phyloP scores from a whole-genome alignment of 2,888 invertebrate genomes.

The Calameuta pallipes region DNA sequence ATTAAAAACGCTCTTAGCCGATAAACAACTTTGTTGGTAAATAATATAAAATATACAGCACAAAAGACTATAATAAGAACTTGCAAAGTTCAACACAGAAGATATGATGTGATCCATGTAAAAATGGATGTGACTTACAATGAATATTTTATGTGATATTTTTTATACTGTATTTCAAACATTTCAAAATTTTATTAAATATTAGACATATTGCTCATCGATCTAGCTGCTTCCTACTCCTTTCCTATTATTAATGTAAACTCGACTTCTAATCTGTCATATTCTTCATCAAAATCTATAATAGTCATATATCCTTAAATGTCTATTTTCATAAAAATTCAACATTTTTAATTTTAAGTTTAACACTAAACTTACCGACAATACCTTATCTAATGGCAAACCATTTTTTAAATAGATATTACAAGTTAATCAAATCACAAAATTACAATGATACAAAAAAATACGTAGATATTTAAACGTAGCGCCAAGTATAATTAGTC shows the following conservation, averaged over 20 bases:
- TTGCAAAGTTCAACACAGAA: not conserved
- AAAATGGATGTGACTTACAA: not conserved
- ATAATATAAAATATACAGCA: not conserved
- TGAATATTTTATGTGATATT: not conserved
- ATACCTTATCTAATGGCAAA: not conserved
- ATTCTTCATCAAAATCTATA: not conserved
- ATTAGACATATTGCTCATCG: not conserved
- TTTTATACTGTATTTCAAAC: not conserved
- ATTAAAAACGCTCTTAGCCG: conserved; percentile 72
- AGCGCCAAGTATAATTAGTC: not conserved
- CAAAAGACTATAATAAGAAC: not conserved
- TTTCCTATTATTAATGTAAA: not conserved
- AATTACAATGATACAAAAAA: not conserved
- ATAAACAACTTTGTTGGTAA: conserved; percentile 80
- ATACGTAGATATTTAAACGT: not conserved
- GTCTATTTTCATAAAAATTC: not conserved
- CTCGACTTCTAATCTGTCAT: not conserved
- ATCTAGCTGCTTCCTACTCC: not conserved
- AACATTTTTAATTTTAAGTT: no score
- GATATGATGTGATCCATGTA: not conserved
- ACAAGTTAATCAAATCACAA: not conserved
- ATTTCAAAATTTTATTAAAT: not conserved
- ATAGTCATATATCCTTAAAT: not conserved
- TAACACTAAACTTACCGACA: no score
- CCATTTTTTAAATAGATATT: not conserved